phyloP scores from a whole-genome alignment of 2,888 invertebrate species.

The Leptothorax acervorum region DNA sequence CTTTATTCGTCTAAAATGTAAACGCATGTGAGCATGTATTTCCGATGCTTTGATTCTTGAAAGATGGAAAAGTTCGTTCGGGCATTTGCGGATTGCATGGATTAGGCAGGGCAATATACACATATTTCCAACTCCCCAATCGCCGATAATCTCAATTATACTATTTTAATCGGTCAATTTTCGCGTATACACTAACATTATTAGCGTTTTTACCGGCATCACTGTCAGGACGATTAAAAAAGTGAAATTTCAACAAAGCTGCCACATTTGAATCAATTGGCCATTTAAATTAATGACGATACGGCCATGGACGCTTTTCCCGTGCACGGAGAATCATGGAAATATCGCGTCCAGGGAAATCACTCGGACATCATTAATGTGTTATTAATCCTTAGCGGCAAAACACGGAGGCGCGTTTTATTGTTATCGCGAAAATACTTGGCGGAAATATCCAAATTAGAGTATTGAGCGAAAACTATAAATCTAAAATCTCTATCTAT shows the following conservation, averaged over 20 bases:
- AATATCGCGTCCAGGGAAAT: conserved; percentile 57
- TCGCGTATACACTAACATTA: conserved; percentile 15
- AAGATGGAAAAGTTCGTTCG: background rate
- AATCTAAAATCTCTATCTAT: conserved; percentile 20
- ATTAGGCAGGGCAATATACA: background rate
- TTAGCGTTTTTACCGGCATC: conserved; percentile 48
- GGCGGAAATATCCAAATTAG: conserved; percentile 58
- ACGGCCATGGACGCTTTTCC: conserved; percentile 37
- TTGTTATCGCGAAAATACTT: conserved; percentile 61
- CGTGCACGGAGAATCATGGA: conserved; percentile 45
- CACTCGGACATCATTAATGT: conserved; percentile 66
- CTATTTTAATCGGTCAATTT: conserved; percentile 51
- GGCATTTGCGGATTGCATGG: background rate
- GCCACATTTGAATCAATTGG: conserved; percentile 53
- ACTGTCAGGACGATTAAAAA: conserved; percentile 47
- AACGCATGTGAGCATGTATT: background rate
- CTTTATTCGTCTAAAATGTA: background rate
- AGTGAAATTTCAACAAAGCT: conserved; percentile 52
- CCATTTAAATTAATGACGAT: conserved; percentile 56
- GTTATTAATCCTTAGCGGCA: conserved; percentile 64
- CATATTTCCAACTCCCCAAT: background rate
- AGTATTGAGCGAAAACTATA: conserved; percentile 53
- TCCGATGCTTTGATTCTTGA: background rate
- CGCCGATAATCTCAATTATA: conserved; percentile 22
- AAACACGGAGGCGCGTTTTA: conserved; percentile 55